Evolutionary conservation across 2,888 invertebrate genomes (phyloP), one percentile per base, ranked within the genome.

Genomic region (Hermaeophaga mercurialis): DNA sequence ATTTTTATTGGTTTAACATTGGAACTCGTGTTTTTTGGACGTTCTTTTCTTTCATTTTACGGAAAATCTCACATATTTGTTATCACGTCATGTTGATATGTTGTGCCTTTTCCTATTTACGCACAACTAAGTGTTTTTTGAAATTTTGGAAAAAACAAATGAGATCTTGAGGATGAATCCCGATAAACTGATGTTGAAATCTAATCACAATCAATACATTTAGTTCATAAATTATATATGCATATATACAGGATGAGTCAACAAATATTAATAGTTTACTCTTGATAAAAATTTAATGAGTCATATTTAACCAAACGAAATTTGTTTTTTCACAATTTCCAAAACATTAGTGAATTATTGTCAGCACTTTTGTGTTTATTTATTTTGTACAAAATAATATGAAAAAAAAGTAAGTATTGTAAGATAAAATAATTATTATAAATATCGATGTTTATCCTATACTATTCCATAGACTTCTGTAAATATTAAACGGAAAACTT

Each of bases 61-160:
- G n/a, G n/a, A 22, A 22, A 34, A 54, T 58, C 62, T 56, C 46
- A 63, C 61, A 64, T 61, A 60, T 70, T 69, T 65, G 54, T 63
- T 62, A 64, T 67, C 65, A 66, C 64, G 63, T 57, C 66, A 64
- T 62, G 63, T 61, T 60, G 68, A 68, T 71, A 70, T 70, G 73
- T 75, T 74, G 75, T 74, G 75, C 75, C 75, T 75, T 73, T 71
- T 70, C 69, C 71, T 70, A 65, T 69, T 67, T 68, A 73, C 75
- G 74, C 75, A 73, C 75, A 75, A 65, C 70, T 70, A 65, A 64
- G 52, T 52, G 56, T 50, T 61, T 64, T 66, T 63, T 49, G 50
- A 54, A 33, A 33, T 39, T 56, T 60, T 63, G 47, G 34, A 34
- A 38, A 18, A 36, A 46, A 17, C 39, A 18, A 50, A 49, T n/a